Evolutionary conservation across 1,140 invertebrate genomes (phyloP).

Genomic region (Zaprionus lachaisei): DNA sequence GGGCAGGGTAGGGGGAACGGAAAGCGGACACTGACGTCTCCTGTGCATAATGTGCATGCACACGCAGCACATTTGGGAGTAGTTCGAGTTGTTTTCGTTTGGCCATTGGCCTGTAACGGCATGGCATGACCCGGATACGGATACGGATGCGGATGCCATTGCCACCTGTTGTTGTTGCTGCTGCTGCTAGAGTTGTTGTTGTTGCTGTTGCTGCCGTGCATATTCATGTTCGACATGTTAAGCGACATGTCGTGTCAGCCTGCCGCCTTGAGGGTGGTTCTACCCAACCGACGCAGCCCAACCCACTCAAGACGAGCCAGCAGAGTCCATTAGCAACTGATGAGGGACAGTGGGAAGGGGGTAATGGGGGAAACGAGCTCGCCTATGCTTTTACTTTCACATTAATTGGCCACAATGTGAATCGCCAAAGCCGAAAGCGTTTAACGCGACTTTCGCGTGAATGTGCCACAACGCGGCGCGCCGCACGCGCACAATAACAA

Average conservation of each 20-base stretch:
- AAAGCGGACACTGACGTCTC: slow-evolving; percentile 1
- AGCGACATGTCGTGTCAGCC: slow-evolving; percentile 68
- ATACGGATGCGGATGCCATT: slow-evolving; percentile 32
- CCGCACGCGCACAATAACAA: slow-evolving; percentile 12
- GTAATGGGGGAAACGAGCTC: neutral
- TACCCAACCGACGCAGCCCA: neutral
- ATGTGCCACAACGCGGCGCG: slow-evolving; percentile 14
- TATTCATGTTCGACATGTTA: slow-evolving; percentile 77
- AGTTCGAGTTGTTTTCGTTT: slow-evolving; percentile 57
- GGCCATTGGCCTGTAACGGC: slow-evolving; percentile 42
- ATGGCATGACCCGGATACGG: slow-evolving; percentile 61
- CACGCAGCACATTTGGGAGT: slow-evolving; percentile 76
- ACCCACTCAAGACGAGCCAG: slow-evolving; percentile 41
- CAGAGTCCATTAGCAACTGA: slow-evolving; percentile 56
- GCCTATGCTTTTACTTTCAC: slow-evolving; percentile 56
- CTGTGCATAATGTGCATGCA: slow-evolving; percentile 68
- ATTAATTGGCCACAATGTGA: slow-evolving; percentile 53
- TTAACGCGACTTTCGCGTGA: slow-evolving; percentile 71
- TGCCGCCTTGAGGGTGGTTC: neutral
- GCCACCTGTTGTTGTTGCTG: slow-evolving; percentile 66
- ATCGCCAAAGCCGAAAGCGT: slow-evolving; percentile 56
- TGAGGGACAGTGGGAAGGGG: slow-evolving; percentile 17
- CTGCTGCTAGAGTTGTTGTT: slow-evolving; percentile 13
- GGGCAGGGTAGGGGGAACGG: neutral
- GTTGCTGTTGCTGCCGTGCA: slow-evolving; percentile 44